Evolutionary conservation across 37 sponge, comb jelly and placozoan species (phyloP).

Genomic region (Axinella damicornis): DNA sequence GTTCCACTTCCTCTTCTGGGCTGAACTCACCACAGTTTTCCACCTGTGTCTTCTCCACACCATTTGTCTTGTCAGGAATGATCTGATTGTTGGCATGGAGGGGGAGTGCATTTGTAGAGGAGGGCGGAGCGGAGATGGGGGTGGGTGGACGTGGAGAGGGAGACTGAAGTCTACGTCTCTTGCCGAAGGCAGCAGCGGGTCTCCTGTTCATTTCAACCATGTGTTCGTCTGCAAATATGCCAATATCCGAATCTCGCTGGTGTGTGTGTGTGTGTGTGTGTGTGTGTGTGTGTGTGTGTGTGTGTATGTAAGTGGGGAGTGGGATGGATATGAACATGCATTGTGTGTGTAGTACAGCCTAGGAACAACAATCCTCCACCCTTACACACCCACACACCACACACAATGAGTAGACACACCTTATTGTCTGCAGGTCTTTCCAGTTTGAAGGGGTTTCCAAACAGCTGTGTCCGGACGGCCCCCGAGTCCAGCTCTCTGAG

Average conservation of each 20-base stretch:
- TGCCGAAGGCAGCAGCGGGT: background rate
- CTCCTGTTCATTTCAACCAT: slow-evolving; percentile 71
- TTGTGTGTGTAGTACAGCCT: background rate
- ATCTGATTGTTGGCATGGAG: background rate
- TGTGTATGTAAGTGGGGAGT: too few relatives aligned
- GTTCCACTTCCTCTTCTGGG: background rate
- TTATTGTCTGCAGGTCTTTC: slow-evolving; percentile 76
- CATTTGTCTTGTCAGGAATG: too few relatives aligned
- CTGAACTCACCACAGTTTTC: background rate
- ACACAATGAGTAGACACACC: too few relatives aligned
- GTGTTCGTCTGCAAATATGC: slow-evolving; percentile 80
- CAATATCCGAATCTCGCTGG: slow-evolving; percentile 13
- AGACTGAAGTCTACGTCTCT: slow-evolving; percentile 23
- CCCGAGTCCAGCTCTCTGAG: slow-evolving; percentile 91
- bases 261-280: background rate
- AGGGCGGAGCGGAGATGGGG: slow-evolving; percentile 7
- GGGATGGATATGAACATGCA: too few relatives aligned
- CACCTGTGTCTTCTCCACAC: background rate
- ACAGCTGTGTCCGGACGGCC: slow-evolving; percentile 88
- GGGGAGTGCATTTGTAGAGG: background rate
- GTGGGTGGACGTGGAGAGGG: slow-evolving; percentile 31
- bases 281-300: background rate
- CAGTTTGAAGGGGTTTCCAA: slow-evolving; percentile 94
- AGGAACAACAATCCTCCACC: background rate
- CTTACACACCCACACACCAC: background rate